Evolutionary conservation across 2,113 vertebrate species (phyloP).

Genomic region (Ivindomyrus marchei): DNA sequence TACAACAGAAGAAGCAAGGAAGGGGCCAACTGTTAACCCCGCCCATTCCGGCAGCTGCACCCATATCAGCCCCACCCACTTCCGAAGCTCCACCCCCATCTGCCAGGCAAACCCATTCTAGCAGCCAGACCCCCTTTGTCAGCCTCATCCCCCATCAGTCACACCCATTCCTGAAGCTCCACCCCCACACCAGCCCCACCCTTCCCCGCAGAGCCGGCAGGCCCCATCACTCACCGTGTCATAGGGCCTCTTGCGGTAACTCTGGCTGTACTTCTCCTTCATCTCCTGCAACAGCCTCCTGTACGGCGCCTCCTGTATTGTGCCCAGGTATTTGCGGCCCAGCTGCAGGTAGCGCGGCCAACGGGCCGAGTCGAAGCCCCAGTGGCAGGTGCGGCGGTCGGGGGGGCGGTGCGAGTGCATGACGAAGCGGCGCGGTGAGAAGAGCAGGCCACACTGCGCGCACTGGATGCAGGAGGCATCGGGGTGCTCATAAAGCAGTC

Average conservation of each 20-base stretch:
- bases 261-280: conserved; percentile 72
- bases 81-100: background rate
- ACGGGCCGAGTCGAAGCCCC: conserved; percentile 80
- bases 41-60: background rate
- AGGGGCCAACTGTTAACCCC: background rate
- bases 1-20: background rate
- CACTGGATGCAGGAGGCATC: conserved; percentile 76
- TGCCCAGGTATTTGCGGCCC: conserved; percentile 71
- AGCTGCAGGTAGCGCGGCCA: conserved; percentile 82
- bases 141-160: background rate
- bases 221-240: conserved; percentile 60
- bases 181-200: background rate
- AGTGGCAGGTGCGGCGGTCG: conserved; percentile 82
- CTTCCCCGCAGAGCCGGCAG: background rate
- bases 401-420: conserved; percentile 80
- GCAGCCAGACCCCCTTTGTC: background rate
- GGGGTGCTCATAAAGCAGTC: conserved; percentile 68
- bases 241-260: conserved; percentile 50
- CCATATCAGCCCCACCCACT: background rate
- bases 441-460: conserved; percentile 73
- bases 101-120: background rate
- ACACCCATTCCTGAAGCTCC: background rate
- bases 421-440: conserved; percentile 75
- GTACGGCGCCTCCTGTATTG: conserved; percentile 63
- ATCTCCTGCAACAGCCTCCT: conserved; percentile 70